phyloP scores from a whole-genome alignment of 1,140 invertebrate species.

The Ips typographus region DNA sequence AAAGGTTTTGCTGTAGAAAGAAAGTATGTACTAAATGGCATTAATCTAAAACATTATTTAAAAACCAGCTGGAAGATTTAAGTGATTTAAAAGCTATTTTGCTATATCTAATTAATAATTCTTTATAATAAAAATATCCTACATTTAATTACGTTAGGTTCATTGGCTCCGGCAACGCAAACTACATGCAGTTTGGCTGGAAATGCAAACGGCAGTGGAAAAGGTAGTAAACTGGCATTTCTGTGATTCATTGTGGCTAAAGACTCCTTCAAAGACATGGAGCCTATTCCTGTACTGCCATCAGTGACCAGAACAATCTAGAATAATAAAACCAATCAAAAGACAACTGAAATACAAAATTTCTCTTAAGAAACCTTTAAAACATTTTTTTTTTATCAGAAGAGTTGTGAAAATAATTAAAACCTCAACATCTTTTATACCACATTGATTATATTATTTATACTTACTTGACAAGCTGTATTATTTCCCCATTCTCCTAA shows the following conservation, averaged over 20 bases:
- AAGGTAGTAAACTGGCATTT: slow-evolving; percentile 54
- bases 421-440: too few relatives aligned
- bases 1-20: slow-evolving; percentile 55
- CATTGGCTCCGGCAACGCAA: slow-evolving; percentile 64
- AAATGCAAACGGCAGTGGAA: slow-evolving; percentile 75
- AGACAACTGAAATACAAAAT: too few relatives aligned
- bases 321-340: slow-evolving; percentile 36
- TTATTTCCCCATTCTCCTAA: slow-evolving; percentile 83
- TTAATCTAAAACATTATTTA: slow-evolving; percentile 5
- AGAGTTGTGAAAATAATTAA: too few relatives aligned
- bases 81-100: too few relatives aligned
- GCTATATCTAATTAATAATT: not conserved
- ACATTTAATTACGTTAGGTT: slow-evolving; percentile 58
- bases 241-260: slow-evolving; percentile 52
- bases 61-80: not conserved
- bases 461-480: slow-evolving; percentile 72
- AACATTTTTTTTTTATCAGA: too few relatives aligned
- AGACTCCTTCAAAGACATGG: slow-evolving; percentile 61
- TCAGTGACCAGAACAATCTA: slow-evolving; percentile 76
- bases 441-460: too few relatives aligned
- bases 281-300: slow-evolving; percentile 71
- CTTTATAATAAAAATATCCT: slow-evolving; percentile 21
- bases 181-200: slow-evolving; percentile 78
- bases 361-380: too few relatives aligned
- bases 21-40: not conserved